These are phyloP conservation scores for Pelvicachromis taeniatus DNA, from an alignment of 2,113 vertebrate species.

Conservation along the genomic window DNA sequence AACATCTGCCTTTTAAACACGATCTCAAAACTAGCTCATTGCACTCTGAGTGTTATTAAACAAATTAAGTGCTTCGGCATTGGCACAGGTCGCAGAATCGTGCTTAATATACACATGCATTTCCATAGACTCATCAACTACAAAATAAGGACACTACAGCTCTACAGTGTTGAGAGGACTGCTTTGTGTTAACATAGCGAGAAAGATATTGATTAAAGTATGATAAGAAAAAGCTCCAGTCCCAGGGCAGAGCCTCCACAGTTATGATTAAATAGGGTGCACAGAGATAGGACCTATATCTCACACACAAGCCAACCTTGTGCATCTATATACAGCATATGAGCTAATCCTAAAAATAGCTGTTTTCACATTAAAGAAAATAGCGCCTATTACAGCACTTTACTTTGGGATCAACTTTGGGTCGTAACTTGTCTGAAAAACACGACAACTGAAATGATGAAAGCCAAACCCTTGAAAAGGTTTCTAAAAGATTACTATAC, in stretches of 20 bases:
- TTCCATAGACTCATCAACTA: constrained; percentile 14
- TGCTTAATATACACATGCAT: not conserved
- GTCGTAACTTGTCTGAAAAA: not conserved
- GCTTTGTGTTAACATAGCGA: constrained; percentile 69
- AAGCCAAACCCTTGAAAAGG: not conserved
- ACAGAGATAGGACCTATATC: constrained; percentile 40
- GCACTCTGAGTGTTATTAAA: not conserved
- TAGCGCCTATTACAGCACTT: not conserved
- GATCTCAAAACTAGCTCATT: not conserved
- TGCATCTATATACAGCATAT: constrained; percentile 31
- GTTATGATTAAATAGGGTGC: constrained; percentile 68
- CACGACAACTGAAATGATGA: not conserved
- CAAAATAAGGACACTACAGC: not conserved
- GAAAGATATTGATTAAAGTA: constrained; percentile 75
- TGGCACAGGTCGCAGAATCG: not conserved
- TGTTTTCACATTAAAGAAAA: not conserved
- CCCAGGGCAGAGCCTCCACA: constrained; percentile 59
- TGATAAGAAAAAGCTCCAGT: constrained; percentile 72
- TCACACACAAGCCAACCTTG: constrained; percentile 29
- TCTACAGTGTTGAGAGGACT: constrained; percentile 31
- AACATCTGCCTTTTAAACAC: not conserved
- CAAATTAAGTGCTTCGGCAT: not conserved
- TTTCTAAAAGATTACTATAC: not conserved
- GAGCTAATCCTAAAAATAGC: not conserved
- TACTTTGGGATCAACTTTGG: not conserved